A percentile compares a stretch with the other conserved stretches of the same genome.
phyloP scores from a whole-genome alignment of 2,888 invertebrate genomes.

The Xylota sylvarum region DNA sequence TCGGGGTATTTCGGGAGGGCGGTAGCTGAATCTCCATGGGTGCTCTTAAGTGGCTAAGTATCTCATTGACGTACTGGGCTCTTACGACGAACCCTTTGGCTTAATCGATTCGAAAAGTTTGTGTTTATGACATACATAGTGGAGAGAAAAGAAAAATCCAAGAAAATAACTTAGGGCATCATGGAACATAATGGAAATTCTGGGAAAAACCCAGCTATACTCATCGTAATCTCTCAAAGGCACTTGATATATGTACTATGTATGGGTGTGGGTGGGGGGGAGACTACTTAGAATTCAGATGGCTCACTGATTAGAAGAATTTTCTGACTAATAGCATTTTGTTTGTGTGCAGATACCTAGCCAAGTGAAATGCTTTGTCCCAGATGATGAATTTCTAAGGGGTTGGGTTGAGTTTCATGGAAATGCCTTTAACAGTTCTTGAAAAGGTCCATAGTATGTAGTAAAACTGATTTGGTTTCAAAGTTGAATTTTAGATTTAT shows the following conservation, averaged over 20 bases:
- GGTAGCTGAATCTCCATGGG: slow-evolving; percentile 10
- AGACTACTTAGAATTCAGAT: neutral
- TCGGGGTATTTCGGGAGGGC: neutral
- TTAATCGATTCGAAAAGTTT: slow-evolving; percentile 59
- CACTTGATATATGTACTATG: neutral
- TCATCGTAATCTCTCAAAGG: neutral
- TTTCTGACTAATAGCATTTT: neutral
- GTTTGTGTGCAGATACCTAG: neutral
- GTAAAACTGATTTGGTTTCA: too few species aligned
- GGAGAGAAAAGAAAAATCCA: neutral
- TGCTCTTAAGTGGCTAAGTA: slow-evolving; percentile 39
- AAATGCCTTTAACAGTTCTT: neutral
- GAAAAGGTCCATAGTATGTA: neutral
- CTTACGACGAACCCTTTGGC: slow-evolving; percentile 39
- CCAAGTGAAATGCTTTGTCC: neutral
- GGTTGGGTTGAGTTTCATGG: neutral
- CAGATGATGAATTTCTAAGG: neutral
- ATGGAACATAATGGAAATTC: slow-evolving; percentile 5
- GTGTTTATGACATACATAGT: slow-evolving; percentile 30
- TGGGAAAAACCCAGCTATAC: neutral
- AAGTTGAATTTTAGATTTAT: too few species aligned
- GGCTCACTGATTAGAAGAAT: neutral
- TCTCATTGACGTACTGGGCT: slow-evolving; percentile 30
- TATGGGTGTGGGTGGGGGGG: neutral
- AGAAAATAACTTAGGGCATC: neutral